phyloP scores from a whole-genome alignment of 2,113 vertebrate species.

The Leiothrix lutea region DNA sequence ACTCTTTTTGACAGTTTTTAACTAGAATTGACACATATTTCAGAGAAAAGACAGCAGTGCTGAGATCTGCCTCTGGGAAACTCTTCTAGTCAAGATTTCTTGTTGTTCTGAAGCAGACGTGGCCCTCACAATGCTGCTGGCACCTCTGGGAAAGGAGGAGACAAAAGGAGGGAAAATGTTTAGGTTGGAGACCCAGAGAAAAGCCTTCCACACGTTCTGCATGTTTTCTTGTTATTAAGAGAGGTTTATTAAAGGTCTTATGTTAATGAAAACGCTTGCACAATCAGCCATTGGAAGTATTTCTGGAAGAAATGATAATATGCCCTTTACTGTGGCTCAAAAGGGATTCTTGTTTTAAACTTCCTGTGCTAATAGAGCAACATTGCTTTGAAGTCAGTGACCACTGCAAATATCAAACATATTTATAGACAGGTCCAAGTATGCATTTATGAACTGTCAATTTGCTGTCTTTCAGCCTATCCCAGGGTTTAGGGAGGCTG shows the following conservation, averaged over 20 bases:
- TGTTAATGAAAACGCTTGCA: slow-evolving; percentile 26
- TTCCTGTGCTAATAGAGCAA: neutral
- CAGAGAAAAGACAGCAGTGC: neutral
- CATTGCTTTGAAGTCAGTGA: neutral
- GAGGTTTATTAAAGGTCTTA: slow-evolving; percentile 41
- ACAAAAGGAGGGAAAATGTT: neutral
- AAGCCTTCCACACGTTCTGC: neutral
- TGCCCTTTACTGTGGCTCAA: slow-evolving; percentile 7
- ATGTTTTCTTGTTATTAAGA: slow-evolving; percentile 1
- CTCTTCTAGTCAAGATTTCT: neutral
- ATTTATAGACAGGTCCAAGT: neutral
- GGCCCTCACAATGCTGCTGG: neutral
- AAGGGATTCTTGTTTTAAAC: slow-evolving; percentile 26
- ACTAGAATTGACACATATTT: neutral
- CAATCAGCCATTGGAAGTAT: neutral
- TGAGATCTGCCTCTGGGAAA: neutral
- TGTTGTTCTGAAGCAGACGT: neutral
- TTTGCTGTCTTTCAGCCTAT: neutral
- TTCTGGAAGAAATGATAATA: slow-evolving; percentile 44
- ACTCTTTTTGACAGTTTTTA: neutral
- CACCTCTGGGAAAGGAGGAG: neutral
- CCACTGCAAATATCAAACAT: neutral
- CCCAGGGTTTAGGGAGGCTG: neutral
- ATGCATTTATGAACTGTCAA: neutral
- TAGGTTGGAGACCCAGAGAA: neutral